Evolutionary conservation across 2,888 invertebrate species (phyloP), one percentile per base, ranked within the genome.

Genomic region (Labia minor): DNA sequence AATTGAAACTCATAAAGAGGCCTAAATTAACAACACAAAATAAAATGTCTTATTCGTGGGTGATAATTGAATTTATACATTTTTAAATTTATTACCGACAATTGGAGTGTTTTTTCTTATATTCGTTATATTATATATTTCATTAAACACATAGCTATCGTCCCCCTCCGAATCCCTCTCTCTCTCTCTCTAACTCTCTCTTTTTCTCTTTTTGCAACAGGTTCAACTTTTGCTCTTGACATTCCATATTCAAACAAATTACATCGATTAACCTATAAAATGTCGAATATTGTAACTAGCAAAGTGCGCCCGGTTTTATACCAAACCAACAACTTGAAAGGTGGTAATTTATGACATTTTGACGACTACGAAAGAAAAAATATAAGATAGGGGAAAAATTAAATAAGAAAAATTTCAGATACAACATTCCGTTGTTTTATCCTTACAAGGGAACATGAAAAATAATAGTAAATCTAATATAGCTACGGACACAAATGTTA

Each of bases 201-300:
- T 8, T 8, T 33, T 11, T 33, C 11, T 33, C 33, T 33, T 33
- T 33, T 33, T 33, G 33, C 33, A 33, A n/a, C 49, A 26, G 49
- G 49, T 49, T 49, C 2, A 49, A 14, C n/a, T 49, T 49, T 3
- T 26, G 49, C 49, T 49, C 49, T 49, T 49, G 49, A 49, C 49
- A 49, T 49, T 49, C 49, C 49, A 49, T 49, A 49, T 49, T 49
- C 16, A 49, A 49, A 49, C 49, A 49, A 49, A 49, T 49, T 49
- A 16, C 49, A 8, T 49, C n/a, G 49, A 49, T 49, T 49, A 49
- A 49, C 49, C 49, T 49, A 49, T 49, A 49, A 49, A 49, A 26
- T 26, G 49, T 49, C 49, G 49, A 49, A 49, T n/a, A 49, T 49
- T 49, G 49, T 14, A 49, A 14, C n/a, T n/a, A 8, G 26, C 26